phyloP scores from a whole-genome alignment of 2,113 vertebrate species.

The Etheostoma spectabile region DNA sequence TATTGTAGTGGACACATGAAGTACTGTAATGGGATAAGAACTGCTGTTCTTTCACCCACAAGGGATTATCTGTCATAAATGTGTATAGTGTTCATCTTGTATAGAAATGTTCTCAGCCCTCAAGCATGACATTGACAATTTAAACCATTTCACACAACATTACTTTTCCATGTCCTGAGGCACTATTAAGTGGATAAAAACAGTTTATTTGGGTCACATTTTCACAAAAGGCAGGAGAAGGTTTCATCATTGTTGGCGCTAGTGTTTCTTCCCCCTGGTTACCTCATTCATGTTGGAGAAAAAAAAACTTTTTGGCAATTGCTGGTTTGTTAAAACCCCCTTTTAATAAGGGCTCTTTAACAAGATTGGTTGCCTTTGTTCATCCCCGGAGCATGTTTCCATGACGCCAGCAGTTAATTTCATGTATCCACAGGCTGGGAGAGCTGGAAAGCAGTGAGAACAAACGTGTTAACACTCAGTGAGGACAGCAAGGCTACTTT shows the following conservation, averaged over 20 bases:
- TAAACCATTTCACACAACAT: slow-evolving; percentile 8
- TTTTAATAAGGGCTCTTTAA: slow-evolving; percentile 56
- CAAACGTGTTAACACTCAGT: slow-evolving; percentile 1
- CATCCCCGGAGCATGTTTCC: slow-evolving; percentile 37
- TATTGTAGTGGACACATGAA: background rate
- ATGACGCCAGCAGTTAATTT: slow-evolving; percentile 54
- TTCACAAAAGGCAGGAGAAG: background rate
- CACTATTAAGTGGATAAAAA: background rate
- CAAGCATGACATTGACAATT: slow-evolving; percentile 19
- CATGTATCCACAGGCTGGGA: slow-evolving; percentile 29
- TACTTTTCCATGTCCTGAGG: slow-evolving; percentile 1
- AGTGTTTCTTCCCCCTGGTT: slow-evolving; percentile 15
- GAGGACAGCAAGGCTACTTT: slow-evolving; percentile 3
- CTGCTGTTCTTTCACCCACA: background rate
- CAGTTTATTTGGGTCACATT: background rate
- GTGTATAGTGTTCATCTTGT: slow-evolving; percentile 6
- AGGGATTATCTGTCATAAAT: slow-evolving; percentile 24
- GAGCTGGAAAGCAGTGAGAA: slow-evolving; percentile 30
- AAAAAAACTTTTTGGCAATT: background rate
- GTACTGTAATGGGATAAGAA: slow-evolving; percentile 25
- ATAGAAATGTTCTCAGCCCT: slow-evolving; percentile 1
- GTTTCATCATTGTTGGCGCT: slow-evolving; percentile 5
- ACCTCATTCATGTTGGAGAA: slow-evolving; percentile 17
- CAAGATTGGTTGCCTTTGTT: slow-evolving; percentile 56
- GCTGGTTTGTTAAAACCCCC: slow-evolving; percentile 36